Evolutionary conservation across 2,113 vertebrate species (phyloP).

Genomic region (Climacteris rufus): DNA sequence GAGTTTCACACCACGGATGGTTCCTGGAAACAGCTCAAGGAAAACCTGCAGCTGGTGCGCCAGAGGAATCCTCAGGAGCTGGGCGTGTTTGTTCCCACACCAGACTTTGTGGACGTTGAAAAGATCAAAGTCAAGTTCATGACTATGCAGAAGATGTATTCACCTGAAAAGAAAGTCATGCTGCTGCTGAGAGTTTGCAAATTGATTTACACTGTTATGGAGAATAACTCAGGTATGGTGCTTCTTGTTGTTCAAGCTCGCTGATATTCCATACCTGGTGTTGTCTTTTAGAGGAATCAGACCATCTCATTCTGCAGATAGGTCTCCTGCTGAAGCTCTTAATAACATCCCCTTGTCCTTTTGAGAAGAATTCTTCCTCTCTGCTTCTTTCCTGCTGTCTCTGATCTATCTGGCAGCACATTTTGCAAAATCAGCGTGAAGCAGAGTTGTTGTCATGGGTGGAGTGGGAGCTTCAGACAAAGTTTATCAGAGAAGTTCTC

Average conservation of each 20-base stretch:
- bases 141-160: constrained; percentile 95
- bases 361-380: background rate
- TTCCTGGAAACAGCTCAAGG: constrained; percentile 86
- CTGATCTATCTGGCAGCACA: background rate
- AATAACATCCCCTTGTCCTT: background rate
- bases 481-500: background rate
- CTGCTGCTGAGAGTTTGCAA: constrained; percentile 91
- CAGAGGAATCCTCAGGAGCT: constrained; percentile 88
- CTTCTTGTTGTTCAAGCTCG: background rate
- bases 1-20: constrained; percentile 86
- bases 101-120: constrained; percentile 86
- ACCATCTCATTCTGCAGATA: background rate
- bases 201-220: constrained; percentile 95
- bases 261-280: background rate
- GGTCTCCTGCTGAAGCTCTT: background rate
- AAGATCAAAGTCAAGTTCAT: constrained; percentile 93
- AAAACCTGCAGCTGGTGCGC: constrained; percentile 88
- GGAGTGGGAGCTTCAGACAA: background rate
- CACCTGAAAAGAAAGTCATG: constrained; percentile 94
- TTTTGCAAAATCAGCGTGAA: background rate
- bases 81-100: constrained; percentile 87
- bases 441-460: background rate
- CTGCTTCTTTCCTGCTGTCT: background rate
- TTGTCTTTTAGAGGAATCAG: background rate
- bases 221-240: constrained; percentile 91